Conservation (phyloP, 2,113 vertebrate species). For the Peucedramus taeniatus region DNA sequence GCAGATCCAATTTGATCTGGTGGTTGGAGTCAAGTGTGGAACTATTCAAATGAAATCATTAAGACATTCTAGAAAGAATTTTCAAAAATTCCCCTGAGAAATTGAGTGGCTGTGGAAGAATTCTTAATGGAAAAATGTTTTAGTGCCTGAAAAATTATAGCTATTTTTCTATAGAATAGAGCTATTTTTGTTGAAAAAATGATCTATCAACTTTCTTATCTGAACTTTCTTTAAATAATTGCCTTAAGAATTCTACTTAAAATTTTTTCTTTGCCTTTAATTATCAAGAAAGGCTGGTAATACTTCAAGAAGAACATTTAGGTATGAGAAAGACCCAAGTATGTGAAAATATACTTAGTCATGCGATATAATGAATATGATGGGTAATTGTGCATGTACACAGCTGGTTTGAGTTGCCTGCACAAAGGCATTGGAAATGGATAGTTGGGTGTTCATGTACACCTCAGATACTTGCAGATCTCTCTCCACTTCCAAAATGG, state of each 20-base stretch:
- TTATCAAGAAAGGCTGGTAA: background rate
- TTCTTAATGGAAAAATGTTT: background rate
- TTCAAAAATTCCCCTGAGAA: background rate
- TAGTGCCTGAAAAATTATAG: background rate
- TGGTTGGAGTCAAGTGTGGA: background rate
- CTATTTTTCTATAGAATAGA: background rate
- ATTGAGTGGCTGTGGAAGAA: background rate
- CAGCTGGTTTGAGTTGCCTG: background rate
- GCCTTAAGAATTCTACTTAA: background rate
- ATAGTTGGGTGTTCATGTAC: background rate
- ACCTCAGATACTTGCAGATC: background rate
- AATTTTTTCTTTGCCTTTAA: background rate
- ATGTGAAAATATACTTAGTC: background rate
- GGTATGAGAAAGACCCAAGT: background rate
- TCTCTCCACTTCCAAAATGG: background rate
- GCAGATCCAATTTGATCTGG: background rate
- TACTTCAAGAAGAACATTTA: background rate
- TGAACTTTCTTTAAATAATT: constrained; percentile 24
- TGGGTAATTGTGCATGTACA: background rate
- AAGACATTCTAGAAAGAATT: background rate
- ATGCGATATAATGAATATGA: background rate
- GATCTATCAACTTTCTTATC: background rate
- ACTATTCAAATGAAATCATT: background rate
- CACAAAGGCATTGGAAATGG: background rate
- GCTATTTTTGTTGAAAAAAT: background rate